phyloP scores from a whole-genome alignment of 2,113 vertebrate species.

The Toxotes chatareus region DNA sequence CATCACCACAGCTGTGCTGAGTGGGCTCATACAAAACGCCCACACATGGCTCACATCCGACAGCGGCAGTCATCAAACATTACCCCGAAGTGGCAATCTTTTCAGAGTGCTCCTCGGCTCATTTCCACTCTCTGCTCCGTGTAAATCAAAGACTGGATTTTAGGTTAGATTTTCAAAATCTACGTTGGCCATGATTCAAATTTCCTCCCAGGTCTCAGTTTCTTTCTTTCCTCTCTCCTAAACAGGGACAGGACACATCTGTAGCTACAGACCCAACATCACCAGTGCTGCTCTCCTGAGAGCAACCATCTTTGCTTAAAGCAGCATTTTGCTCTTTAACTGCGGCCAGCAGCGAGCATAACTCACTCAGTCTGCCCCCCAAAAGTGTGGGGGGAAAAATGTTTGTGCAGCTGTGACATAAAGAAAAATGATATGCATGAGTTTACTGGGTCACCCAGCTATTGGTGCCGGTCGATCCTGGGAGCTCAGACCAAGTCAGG shows the following conservation, averaged over 20 bases:
- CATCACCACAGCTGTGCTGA: constrained; percentile 74
- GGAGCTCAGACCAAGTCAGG: neutral
- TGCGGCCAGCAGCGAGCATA: constrained; percentile 13
- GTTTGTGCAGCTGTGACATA: constrained; percentile 8
- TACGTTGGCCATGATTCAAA: neutral
- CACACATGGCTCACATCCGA: constrained; percentile 71
- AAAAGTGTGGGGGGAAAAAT: neutral
- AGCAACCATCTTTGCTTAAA: constrained; percentile 48
- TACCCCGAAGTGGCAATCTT: constrained; percentile 62
- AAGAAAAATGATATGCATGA: neutral
- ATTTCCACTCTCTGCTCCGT: constrained; percentile 32
- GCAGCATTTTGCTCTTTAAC: constrained; percentile 44
- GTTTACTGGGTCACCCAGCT: neutral
- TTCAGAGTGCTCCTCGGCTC: constrained; percentile 48
- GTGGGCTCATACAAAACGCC: constrained; percentile 70
- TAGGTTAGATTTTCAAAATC: constrained; percentile 36
- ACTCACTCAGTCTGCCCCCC: neutral
- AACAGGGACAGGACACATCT: constrained; percentile 43
- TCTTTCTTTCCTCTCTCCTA: neutral
- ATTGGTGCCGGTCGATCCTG: neutral
- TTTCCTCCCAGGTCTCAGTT: constrained; percentile 1
- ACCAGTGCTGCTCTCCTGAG: constrained; percentile 34
- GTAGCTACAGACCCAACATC: constrained; percentile 42
- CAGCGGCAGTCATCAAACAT: constrained; percentile 69
- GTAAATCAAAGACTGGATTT: constrained; percentile 33